phyloP scores from a whole-genome alignment of 2,888 invertebrate species.

The Sminthurides aquaticus region DNA sequence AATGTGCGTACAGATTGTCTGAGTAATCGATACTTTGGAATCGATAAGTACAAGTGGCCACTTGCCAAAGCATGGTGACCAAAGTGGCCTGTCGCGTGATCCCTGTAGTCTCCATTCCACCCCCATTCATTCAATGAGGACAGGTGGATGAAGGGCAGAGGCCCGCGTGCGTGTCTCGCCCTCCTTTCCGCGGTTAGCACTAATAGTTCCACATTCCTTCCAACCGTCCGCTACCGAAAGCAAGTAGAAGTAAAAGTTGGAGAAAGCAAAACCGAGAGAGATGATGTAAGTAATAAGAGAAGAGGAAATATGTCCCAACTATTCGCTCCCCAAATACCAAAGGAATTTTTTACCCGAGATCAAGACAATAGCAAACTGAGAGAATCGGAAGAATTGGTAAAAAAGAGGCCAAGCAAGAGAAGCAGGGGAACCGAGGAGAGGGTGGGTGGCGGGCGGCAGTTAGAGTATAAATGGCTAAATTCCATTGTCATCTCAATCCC shows the following conservation, averaged over 20 bases:
- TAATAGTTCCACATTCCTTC: too few species aligned
- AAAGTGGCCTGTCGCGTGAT: background rate
- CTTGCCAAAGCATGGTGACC: background rate
- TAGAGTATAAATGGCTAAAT: constrained; percentile 32
- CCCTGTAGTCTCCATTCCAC: background rate
- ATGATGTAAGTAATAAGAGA: background rate
- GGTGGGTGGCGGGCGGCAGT: background rate
- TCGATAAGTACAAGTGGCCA: background rate
- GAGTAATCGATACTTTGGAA: background rate
- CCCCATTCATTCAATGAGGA: background rate
- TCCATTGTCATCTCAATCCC: constrained; percentile 43
- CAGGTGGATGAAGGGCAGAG: background rate
- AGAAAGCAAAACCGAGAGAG: too few species aligned
- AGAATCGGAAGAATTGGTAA: background rate
- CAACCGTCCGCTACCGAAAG: too few species aligned
- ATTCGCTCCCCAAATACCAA: background rate
- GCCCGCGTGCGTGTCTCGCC: background rate
- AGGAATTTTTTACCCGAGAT: background rate
- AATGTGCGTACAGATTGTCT: background rate
- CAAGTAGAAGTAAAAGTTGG: too few species aligned
- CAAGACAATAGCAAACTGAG: background rate
- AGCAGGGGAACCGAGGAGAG: background rate
- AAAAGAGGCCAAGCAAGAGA: background rate
- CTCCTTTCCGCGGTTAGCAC: too few species aligned
- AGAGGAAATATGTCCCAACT: background rate